Evolutionary conservation across 2,797 vertebrate species (phyloP).

Genomic region (Ctenopoma multispine): DNA sequence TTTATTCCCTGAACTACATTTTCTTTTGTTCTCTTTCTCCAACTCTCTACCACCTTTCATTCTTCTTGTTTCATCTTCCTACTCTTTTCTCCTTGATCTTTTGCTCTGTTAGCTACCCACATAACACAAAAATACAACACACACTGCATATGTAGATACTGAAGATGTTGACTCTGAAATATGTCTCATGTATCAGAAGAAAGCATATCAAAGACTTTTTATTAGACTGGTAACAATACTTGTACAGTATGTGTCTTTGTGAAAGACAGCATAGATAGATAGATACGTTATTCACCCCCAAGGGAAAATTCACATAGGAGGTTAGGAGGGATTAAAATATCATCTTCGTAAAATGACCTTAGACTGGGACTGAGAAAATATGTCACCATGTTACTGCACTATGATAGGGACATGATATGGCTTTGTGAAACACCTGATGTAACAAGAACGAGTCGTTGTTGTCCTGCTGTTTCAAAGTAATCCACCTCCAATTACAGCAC

Average conservation of each 20-base stretch:
- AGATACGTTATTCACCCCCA: not conserved
- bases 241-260: not conserved
- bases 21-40: conserved; percentile 33
- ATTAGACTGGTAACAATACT: conserved; percentile 2
- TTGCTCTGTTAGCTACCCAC: conserved; percentile 10
- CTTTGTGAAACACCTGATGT: conserved; percentile 27
- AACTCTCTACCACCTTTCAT: conserved; percentile 24
- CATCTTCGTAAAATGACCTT: conserved; percentile 44
- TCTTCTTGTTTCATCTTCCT: conserved; percentile 36
- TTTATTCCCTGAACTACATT: not conserved
- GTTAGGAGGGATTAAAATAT: conserved; percentile 14
- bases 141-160: not conserved
- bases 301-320: not conserved
- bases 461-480: conserved; percentile 13
- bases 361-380: conserved; percentile 26
- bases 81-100: conserved; percentile 17
- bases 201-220: not conserved
- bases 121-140: not conserved
- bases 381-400: conserved; percentile 27
- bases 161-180: conserved; percentile 28
- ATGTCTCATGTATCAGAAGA: conserved; percentile 4
- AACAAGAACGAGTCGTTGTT: conserved; percentile 28
- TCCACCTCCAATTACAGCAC: conserved; percentile 26
- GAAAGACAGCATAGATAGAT: too few species aligned
- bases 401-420: not conserved